phyloP scores from a whole-genome alignment of 2,797 vertebrate species.

The Rhinella marina region DNA sequence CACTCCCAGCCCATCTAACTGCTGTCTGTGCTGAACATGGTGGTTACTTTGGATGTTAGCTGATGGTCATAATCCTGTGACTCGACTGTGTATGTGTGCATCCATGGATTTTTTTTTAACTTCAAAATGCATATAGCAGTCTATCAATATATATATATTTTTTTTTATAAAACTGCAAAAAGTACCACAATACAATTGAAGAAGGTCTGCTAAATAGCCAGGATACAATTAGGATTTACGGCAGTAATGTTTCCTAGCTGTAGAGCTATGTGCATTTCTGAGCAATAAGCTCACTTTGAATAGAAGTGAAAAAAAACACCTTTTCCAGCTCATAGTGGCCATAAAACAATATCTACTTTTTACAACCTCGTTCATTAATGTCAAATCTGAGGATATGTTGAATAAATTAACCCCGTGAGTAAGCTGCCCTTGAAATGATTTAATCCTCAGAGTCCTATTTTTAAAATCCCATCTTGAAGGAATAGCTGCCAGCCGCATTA shows the following conservation, averaged over 20 bases:
- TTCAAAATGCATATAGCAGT: too few species aligned
- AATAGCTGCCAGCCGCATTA: constrained; percentile 56
- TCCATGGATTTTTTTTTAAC: too few species aligned
- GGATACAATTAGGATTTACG: neutral
- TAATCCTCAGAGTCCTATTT: constrained; percentile 57
- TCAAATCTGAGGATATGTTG: constrained; percentile 3
- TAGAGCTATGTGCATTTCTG: neutral
- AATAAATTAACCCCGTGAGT: constrained; percentile 25
- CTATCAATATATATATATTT: too few species aligned
- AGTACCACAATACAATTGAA: neutral
- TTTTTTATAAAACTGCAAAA: neutral
- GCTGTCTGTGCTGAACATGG: too few species aligned
- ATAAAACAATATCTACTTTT: constrained; percentile 39
- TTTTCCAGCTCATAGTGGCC: constrained; percentile 1
- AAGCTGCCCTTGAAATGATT: constrained; percentile 30
- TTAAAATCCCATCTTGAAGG: constrained; percentile 60
- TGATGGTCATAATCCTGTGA: too few species aligned
- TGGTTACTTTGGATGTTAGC: too few species aligned
- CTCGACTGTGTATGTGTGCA: too few species aligned
- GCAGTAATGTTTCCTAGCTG: neutral
- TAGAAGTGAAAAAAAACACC: neutral
- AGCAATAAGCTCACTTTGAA: constrained; percentile 2
- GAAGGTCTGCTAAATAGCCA: neutral
- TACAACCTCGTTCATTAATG: constrained; percentile 31
- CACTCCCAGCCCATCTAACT: too few species aligned